Conservation (phyloP, 2,888 invertebrate species). For the Morpho achilles region DNA sequence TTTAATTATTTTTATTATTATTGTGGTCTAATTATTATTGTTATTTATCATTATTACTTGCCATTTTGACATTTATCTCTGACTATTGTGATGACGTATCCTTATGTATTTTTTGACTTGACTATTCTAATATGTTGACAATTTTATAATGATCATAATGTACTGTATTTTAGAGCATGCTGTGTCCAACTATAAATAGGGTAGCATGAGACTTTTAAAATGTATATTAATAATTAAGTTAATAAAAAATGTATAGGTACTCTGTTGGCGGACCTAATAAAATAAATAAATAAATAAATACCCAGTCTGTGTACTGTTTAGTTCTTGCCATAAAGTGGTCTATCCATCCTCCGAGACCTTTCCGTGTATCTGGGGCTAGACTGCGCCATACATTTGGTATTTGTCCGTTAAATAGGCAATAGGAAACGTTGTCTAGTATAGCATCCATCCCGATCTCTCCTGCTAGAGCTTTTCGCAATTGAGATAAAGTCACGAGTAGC, state of each 20-base stretch:
- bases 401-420: constrained; percentile 90
- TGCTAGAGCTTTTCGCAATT: constrained; percentile 89
- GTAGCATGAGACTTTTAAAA: too few species aligned
- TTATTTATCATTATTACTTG: too few species aligned
- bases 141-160: too few species aligned
- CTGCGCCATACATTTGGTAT: constrained; percentile 89
- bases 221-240: too few species aligned
- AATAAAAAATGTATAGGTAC: background rate
- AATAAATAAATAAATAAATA: constrained; percentile 37
- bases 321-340: constrained; percentile 87
- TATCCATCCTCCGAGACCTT: constrained; percentile 93
- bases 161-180: too few species aligned
- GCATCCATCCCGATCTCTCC: constrained; percentile 96
- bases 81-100: too few species aligned
- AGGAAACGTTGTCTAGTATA: constrained; percentile 89
- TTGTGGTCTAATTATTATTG: too few species aligned
- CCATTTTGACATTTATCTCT: too few species aligned
- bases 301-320: constrained; percentile 88
- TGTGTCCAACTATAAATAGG: too few species aligned
- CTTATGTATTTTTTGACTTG: too few species aligned
- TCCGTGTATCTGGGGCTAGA: constrained; percentile 91
- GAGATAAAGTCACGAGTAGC: constrained; percentile 84
- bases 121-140: too few species aligned
- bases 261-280: background rate
- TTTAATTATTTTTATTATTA: too few species aligned